Evolutionary conservation across 2,113 vertebrate species (phyloP), one percentile per base, ranked within the genome.

Genomic region (Hippocampus comes): DNA sequence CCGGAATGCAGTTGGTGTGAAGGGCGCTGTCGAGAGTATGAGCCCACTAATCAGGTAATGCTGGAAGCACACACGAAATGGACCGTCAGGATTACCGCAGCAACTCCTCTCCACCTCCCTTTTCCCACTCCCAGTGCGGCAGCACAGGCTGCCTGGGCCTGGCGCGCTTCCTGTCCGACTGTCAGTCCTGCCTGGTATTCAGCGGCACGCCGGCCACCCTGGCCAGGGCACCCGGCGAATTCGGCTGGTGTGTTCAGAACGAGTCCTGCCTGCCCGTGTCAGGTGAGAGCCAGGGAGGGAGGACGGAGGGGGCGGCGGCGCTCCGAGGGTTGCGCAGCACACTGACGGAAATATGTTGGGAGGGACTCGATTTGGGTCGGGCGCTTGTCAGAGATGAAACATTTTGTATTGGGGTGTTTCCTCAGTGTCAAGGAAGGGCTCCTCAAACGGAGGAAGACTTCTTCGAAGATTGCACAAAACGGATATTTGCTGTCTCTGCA

Each of bases 161-260:
- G 78, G 94, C 95, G 4, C 94, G 95, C 21, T 95, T 95, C 67
- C 88, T 97, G 53, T 92, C 93, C 0, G 94, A 96, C 89, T 97
- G 96, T 78, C 95, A 96, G 87, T 94, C 95, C 0, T 97, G 96
- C 80, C 85, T 97, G 79, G 94, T 94, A 43, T 96, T 97, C 84
- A 95, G 95, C 57, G 92, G 93, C 66, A 84, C 86, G 15, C 76
- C 90, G 0, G 85, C 82, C 3, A 89, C 85, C 15, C 87, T 93
- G 56, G 91, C 92, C 55, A 88, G 90, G 46, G 88, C 94, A 72
- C 87, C 94, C 0, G 92, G 93, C 65, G 83, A 95, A 78, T 93
- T 96, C 56, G 96, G 96, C 64, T 97, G 96, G 96, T 97, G 96
- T 65, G 96, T 97, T 77, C 95, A 97, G 90, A 96, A 96, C 1